Base-by-base conservation (phyloP, 2,797 vertebrate species). In the Florisuga fusca region DNA sequence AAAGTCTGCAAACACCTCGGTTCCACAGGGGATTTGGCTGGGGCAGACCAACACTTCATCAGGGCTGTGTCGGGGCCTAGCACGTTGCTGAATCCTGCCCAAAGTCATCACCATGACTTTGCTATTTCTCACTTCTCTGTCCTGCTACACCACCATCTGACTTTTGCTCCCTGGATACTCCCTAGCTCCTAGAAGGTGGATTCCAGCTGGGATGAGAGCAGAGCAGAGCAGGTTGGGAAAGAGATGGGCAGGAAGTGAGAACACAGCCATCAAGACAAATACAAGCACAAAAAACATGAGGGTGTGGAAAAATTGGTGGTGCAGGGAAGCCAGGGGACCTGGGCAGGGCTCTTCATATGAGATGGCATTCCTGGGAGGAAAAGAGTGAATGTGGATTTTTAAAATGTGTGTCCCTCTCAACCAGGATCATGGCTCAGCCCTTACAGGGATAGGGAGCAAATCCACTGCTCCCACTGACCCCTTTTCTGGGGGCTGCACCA, bases 1-100 rank as follows among this genome's bases (percentile, higher is more conserved):
- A 74, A 94, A 93, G 94, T 78, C 92, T 94, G 93, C 93, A 91
- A 84, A 69, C 69, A 71, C 45, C 69, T 93, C 34, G 0, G 33
- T 87, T 95, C 92, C 86, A 53, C 33, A 41, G 43, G 76, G 11
- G 10, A 80, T 94, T 93, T 84, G 71, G 72, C 75, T 41, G 53
- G 82, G 46, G 63, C 55, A 89, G 66, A 57, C 38, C 38, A 41
- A 41, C 38, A 41, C 38, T 41, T 41, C 38, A 14, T 41, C 14
- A 41, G 38, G 38, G 38, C 38, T 41, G 38, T 41, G 38, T 41
- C 14, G 38, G 38, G 38, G 23, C n/a, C 51, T 59, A 21, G 29
- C 33, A 61, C 36, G 18, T 31, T 4, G 8, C 81, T 80, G 38
- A 89, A 87, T 76, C 34, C 3, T 2, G 31, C 82, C 74, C 64